Evolutionary conservation across 2,888 invertebrate species (phyloP).

Genomic region (Leucania comma): DNA sequence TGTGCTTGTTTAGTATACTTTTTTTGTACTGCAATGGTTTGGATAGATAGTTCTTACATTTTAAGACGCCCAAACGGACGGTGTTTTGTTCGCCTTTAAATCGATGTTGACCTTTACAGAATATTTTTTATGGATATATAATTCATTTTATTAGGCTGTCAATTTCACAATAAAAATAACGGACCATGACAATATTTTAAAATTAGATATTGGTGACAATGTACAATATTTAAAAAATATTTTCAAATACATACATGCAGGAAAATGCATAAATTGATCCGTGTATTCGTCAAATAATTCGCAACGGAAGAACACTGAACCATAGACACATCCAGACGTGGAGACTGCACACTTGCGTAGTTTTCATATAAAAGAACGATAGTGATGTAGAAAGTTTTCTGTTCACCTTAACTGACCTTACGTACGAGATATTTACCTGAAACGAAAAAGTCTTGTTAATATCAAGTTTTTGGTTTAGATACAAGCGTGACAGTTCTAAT

Average conservation of each 20-base stretch:
- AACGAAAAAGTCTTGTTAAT: slow-evolving; percentile 18
- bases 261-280: slow-evolving; percentile 24
- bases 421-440: slow-evolving; percentile 59
- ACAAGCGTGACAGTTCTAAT: too few species aligned
- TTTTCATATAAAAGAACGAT: slow-evolving; percentile 64
- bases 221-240: slow-evolving; percentile 25
- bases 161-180: slow-evolving; percentile 10
- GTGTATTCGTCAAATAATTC: slow-evolving; percentile 39
- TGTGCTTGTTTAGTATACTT: slow-evolving; percentile 34
- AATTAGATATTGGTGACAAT: slow-evolving; percentile 13
- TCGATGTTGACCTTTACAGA: slow-evolving; percentile 46
- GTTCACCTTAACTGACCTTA: slow-evolving; percentile 52
- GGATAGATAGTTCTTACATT: slow-evolving; percentile 62
- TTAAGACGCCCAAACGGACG: slow-evolving; percentile 37
- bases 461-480: too few species aligned
- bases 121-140: slow-evolving; percentile 4
- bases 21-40: slow-evolving; percentile 69
- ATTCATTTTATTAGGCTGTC: slow-evolving; percentile 14
- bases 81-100: slow-evolving; percentile 54
- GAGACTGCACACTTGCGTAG: slow-evolving; percentile 53
- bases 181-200: not conserved
- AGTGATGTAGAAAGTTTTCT: slow-evolving; percentile 63
- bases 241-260: slow-evolving; percentile 28
- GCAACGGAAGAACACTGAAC: slow-evolving; percentile 38
- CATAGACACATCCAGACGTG: slow-evolving; percentile 52